These are phyloP conservation scores for Nymphalis c-album DNA, from an alignment of 2,888 invertebrate genomes.

Conservation along the genomic window DNA sequence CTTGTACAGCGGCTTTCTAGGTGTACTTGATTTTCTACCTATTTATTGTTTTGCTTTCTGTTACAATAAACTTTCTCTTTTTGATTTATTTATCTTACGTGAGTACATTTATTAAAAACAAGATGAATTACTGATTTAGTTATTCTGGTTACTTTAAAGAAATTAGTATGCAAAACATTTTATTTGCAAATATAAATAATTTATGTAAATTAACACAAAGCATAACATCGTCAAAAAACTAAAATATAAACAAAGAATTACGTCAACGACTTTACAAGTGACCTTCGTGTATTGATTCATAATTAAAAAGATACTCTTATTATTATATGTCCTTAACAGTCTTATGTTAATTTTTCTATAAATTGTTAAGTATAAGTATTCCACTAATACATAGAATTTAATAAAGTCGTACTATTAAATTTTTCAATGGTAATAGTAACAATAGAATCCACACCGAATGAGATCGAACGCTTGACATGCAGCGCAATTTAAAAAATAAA, in stretches of 20 bases:
- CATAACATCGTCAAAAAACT: not conserved
- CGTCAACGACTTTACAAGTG: not conserved
- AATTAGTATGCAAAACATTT: too few relatives aligned
- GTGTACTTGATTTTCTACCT: conserved; percentile 56
- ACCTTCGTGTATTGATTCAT: not conserved
- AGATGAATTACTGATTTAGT: not conserved
- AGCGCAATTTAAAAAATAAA: conserved; percentile 61
- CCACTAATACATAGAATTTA: not conserved
- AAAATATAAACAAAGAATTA: not conserved
- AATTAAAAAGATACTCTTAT: not conserved
- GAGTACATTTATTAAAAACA: not conserved
- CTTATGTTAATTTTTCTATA: not conserved
- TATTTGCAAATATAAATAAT: too few relatives aligned
- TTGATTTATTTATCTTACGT: not conserved
- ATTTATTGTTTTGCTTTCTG: conserved; percentile 49
- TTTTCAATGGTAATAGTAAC: conserved; percentile 33
- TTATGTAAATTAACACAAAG: not conserved
- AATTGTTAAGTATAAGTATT: not conserved
- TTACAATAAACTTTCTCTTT: conserved; percentile 7
- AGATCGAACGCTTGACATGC: conserved; percentile 45
- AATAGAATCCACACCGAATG: conserved; percentile 41
- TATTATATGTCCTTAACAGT: not conserved
- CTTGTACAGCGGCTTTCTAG: conserved; percentile 64
- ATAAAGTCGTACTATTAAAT: conserved; percentile 35
- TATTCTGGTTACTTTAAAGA: too few relatives aligned